Base-by-base conservation (phyloP, 2,888 invertebrate species). In the Chrysolina oricalcia region DNA sequence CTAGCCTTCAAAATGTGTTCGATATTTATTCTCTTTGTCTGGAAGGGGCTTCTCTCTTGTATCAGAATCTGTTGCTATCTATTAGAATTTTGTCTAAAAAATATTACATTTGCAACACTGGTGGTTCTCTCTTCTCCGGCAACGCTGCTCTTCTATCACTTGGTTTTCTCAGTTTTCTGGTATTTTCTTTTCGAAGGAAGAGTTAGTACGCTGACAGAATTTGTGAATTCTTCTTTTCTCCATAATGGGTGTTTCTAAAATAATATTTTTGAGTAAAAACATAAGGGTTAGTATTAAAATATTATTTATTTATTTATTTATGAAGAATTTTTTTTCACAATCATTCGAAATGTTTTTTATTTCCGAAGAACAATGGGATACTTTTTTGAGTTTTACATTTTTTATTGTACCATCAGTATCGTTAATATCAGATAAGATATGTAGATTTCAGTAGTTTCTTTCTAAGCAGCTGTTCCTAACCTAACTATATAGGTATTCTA, bases 201-300 rank as follows among this genome's bases (percentile, higher is more conserved):
- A 1, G 13, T n/a, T 13, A 15, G 23, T 8, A 40, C 15, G 64
- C 64, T 27, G 50, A 56, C 64, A 69, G 40, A 64, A 9, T 69
- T 59, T 6, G 21, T 9, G 21, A n/a, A 46, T 15, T 75, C 66
- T 23, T 48, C 50, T 70, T 68, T 75, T 53, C 11, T 19, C 23
- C 40, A 78, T 63, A 68, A 78, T 78, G 78, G 78, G 75, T 73
- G 75, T 43, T 62, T 69, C 13, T 63, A 73, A 64, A 65, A 73
- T 48, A 65, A 73, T 67, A 64, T 72, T 53, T 46, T 62, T 69
- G 23, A 72, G 71, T 72, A 75, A 75, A 73, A 72, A 40, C 43
- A 59, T 74, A 8, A 77, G 70, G 73, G 77, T 77, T 56, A 74
- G 65, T 56, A 13, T 73, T 56, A n/a, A 19, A 19, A n/a, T n/a